Percentiles rank a stretch among this genome's conserved stretches.
Conservation (phyloP, 1,140 invertebrate genomes). For the Carcinoscorpius rotundicauda region DNA sequence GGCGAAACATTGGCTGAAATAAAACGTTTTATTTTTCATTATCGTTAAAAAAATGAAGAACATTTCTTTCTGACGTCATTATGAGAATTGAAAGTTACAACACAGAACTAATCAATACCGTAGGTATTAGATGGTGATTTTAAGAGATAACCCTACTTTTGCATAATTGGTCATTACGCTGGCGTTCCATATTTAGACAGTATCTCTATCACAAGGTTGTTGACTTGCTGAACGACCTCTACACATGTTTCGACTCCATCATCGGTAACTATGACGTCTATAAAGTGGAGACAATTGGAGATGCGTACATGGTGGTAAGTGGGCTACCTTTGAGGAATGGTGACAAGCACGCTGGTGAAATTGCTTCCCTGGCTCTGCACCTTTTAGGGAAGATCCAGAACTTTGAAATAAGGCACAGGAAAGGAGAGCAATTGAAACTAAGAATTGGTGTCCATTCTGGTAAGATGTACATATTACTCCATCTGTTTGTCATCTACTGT, state of each 20-base stretch:
- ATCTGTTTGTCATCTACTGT: too few relatives aligned
- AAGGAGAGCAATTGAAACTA: slow-evolving; percentile 81
- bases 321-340: slow-evolving; percentile 83
- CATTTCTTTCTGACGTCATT: too few relatives aligned
- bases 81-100: too few relatives aligned
- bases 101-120: too few relatives aligned
- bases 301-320: slow-evolving; percentile 46
- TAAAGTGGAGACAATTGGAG: slow-evolving; percentile 69
- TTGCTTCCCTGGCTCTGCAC: slow-evolving; percentile 91
- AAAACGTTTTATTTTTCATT: too few relatives aligned
- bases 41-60: too few relatives aligned
- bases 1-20: too few relatives aligned
- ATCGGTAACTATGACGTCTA: slow-evolving; percentile 92
- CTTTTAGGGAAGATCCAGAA: slow-evolving; percentile 73
- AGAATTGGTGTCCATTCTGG: slow-evolving; percentile 91
- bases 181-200: too few relatives aligned
- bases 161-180: too few relatives aligned
- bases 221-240: slow-evolving; percentile 88
- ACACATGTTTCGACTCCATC: slow-evolving; percentile 86
- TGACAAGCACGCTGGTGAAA: slow-evolving; percentile 82
- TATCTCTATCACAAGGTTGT: slow-evolving; percentile 43
- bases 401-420: slow-evolving; percentile 82
- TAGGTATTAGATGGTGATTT: too few relatives aligned
- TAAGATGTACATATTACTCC: slow-evolving; percentile 30
- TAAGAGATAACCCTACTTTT: too few relatives aligned